Conservation (phyloP, 2,113 vertebrate species). For the Alosa alosa region DNA sequence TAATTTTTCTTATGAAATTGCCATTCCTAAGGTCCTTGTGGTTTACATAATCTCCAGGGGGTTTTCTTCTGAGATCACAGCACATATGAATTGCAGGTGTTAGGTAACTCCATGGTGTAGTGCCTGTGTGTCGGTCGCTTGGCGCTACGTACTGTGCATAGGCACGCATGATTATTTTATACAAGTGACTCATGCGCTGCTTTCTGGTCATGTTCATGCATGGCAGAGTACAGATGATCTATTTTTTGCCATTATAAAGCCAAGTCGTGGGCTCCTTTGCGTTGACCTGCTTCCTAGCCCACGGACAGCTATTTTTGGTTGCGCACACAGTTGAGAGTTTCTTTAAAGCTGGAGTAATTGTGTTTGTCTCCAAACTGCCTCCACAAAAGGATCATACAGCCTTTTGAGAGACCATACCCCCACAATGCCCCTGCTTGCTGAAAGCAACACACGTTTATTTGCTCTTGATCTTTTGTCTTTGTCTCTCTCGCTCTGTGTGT, state of each 20-base stretch:
- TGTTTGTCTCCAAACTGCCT: slow-evolving; percentile 29
- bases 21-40: background rate
- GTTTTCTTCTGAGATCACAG: background rate
- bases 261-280: slow-evolving; percentile 14
- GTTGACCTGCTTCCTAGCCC: slow-evolving; percentile 39
- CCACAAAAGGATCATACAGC: slow-evolving; percentile 28
- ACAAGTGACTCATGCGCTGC: slow-evolving; percentile 28
- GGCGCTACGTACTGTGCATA: slow-evolving; percentile 3
- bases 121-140: background rate
- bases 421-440: background rate
- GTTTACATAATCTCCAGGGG: background rate
- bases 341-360: slow-evolving; percentile 41
- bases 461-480: background rate
- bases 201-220: slow-evolving; percentile 5
- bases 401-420: background rate
- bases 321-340: slow-evolving; percentile 5
- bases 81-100: slow-evolving; percentile 13
- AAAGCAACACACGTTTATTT: background rate
- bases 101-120: slow-evolving; percentile 8
- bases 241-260: slow-evolving; percentile 26
- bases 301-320: slow-evolving; percentile 39
- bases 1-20: background rate
- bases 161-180: slow-evolving; percentile 16
- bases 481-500: background rate
- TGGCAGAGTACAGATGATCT: slow-evolving; percentile 20